Base-by-base conservation (phyloP, 2,797 vertebrate genomes). In the Pseudochirops cupreus region DNA sequence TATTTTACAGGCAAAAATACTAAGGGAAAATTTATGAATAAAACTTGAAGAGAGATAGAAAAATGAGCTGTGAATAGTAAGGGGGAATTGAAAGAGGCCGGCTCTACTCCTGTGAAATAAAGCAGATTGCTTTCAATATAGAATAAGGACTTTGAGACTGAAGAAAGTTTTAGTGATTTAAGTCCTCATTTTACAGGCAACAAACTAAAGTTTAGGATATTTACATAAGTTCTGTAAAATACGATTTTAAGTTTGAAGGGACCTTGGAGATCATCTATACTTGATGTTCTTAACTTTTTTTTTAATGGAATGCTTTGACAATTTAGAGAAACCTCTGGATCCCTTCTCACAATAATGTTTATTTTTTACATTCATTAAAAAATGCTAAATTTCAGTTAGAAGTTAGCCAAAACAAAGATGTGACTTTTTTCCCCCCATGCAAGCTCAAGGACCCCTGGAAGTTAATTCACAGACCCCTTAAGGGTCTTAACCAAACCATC, bases 61-160 rank as follows among this genome's bases (percentile, higher is more conserved):
- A 28, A 7, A 82, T 58, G 56, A 94, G 93, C 14, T 56, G 21
- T 92, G n/a, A 92, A 92, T 57, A 95, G 91, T 26, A 91, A 57
- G 53, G 10, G 21, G 91, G 93, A 67, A 54, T n/a, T 26, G 28
- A 93, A 56, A 56, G 74, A 92, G n/a, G 1, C 18, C 14, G 56
- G 9, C 0, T 46, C 54, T 56, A 29, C 46, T 93, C 0, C 2
- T 46, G 7, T 87, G 74, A 87, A 87, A 87, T n/a, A 87, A 87
- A 50, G 7, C 24, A 87, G 21, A 18, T 50, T 87, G 74, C 74
- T 87, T 87, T 87, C 39, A 82, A 11, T 46, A 26, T 82, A 87
- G 21, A 50, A 87, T 87, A 50, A 26, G 39, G 39, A 39, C n/a
- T 74, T 74, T 74, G 39, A 74, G n/a, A 24, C 18, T 39, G 67